A percentile compares a stretch with the other conserved stretches of the same genome.
Evolutionary conservation across 2,113 vertebrate species (phyloP).

Genomic region (Neotoma lepida): DNA sequence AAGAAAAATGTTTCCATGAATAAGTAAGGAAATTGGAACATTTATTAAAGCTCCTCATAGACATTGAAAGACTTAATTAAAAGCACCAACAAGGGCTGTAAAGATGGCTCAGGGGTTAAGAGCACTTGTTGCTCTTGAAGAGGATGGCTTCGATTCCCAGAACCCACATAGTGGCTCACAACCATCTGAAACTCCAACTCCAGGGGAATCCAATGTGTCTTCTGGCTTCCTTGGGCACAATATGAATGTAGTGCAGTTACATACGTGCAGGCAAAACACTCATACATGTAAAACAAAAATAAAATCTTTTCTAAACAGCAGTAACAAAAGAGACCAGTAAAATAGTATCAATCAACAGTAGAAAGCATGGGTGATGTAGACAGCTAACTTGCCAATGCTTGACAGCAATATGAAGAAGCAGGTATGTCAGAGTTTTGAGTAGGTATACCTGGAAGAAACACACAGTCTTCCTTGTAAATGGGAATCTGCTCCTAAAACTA

Average conservation of each 20-base stretch:
- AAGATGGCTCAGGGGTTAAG: not conserved
- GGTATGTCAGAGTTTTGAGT: not conserved
- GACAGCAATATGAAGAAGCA: not conserved
- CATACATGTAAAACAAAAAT: not conserved
- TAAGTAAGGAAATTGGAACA: conserved; percentile 5
- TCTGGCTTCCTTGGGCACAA: not conserved
- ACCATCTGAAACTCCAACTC: not conserved
- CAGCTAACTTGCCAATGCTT: not conserved
- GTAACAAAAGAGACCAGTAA: not conserved
- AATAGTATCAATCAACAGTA: not conserved
- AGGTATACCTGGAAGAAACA: not conserved
- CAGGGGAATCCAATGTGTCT: not conserved
- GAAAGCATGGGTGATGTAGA: not conserved
- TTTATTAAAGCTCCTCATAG: conserved; percentile 32
- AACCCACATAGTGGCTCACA: not conserved
- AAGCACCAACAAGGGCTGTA: not conserved
- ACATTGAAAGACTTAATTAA: conserved; percentile 11
- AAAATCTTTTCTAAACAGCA: not conserved
- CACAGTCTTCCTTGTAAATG: not conserved
- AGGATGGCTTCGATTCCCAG: not conserved
- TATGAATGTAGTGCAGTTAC: not conserved
- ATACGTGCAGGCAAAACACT: not conserved
- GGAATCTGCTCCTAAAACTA: not conserved
- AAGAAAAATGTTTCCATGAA: not conserved
- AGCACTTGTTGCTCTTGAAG: not conserved